Evolutionary conservation across 1,140 invertebrate genomes (phyloP).

Genomic region (Gerris buenoi): DNA sequence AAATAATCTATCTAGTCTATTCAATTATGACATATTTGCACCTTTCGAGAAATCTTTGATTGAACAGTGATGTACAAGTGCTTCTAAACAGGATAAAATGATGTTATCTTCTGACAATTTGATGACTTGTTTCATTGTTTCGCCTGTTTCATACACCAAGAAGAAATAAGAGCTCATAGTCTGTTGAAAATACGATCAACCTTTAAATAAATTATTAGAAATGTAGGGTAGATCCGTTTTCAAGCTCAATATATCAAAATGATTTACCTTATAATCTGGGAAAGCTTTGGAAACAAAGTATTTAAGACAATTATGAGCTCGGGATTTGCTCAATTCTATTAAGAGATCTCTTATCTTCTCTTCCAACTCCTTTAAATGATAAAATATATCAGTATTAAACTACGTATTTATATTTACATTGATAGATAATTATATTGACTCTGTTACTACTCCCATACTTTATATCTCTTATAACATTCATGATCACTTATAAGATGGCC

Average conservation of each 20-base stretch:
- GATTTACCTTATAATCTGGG: conserved; percentile 19
- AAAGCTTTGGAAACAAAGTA: conserved; percentile 49
- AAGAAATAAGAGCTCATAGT: not conserved
- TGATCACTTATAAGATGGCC: too few relatives aligned
- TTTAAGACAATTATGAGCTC: conserved; percentile 43
- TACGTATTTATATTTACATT: too few relatives aligned
- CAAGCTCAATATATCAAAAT: too few relatives aligned
- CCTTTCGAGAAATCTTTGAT: not conserved
- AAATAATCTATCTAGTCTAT: too few relatives aligned
- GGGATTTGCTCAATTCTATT: conserved; percentile 34
- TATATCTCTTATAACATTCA: too few relatives aligned
- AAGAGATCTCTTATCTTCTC: conserved; percentile 40
- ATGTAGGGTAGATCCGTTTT: too few relatives aligned
- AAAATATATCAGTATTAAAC: not conserved
- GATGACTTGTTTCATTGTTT: not conserved
- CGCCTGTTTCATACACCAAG: not conserved
- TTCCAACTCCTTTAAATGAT: conserved; percentile 28
- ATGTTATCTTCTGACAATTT: not conserved
- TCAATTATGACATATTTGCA: too few relatives aligned
- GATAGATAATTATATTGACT: too few relatives aligned
- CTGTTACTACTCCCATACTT: too few relatives aligned
- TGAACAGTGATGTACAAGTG: not conserved
- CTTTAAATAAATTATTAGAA: too few relatives aligned
- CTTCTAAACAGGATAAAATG: not conserved
- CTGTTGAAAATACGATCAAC: too few relatives aligned